Conservation (phyloP, 1,140 invertebrate genomes). For the Drosophila subpulchrella region DNA sequence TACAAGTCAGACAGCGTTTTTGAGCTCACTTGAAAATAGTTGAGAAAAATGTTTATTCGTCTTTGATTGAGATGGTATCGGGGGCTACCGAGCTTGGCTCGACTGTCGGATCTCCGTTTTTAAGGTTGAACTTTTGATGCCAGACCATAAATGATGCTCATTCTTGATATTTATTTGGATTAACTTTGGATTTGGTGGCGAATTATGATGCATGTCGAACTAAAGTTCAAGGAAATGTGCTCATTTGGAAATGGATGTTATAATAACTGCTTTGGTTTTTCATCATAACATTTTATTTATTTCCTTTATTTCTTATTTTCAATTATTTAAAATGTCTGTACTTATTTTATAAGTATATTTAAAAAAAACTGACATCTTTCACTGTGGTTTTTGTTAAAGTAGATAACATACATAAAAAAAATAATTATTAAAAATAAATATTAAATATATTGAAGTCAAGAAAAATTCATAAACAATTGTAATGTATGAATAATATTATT, state of each 20-base stretch:
- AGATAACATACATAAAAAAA: too few relatives aligned
- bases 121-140: slow-evolving; percentile 25
- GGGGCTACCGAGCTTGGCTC: slow-evolving; percentile 7
- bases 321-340: too few relatives aligned
- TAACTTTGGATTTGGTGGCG: slow-evolving; percentile 21
- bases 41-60: slow-evolving; percentile 44
- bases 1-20: slow-evolving; percentile 65
- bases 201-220: slow-evolving; percentile 30
- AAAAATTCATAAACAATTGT: too few relatives aligned
- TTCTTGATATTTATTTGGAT: slow-evolving; percentile 30
- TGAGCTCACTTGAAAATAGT: slow-evolving; percentile 36
- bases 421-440: too few relatives aligned
- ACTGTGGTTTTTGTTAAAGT: too few relatives aligned
- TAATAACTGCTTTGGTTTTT: not conserved
- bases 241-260: not conserved
- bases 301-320: too few relatives aligned
- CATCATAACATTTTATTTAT: not conserved
- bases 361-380: too few relatives aligned
- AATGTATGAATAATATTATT: too few relatives aligned
- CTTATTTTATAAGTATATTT: too few relatives aligned
- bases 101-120: slow-evolving; percentile 31
- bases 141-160: slow-evolving; percentile 15
- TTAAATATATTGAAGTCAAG: too few relatives aligned
- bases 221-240: slow-evolving; percentile 38
- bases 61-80: slow-evolving; percentile 44